Base-by-base conservation (phyloP, 1,140 invertebrate species). In the Maniola jurtina region DNA sequence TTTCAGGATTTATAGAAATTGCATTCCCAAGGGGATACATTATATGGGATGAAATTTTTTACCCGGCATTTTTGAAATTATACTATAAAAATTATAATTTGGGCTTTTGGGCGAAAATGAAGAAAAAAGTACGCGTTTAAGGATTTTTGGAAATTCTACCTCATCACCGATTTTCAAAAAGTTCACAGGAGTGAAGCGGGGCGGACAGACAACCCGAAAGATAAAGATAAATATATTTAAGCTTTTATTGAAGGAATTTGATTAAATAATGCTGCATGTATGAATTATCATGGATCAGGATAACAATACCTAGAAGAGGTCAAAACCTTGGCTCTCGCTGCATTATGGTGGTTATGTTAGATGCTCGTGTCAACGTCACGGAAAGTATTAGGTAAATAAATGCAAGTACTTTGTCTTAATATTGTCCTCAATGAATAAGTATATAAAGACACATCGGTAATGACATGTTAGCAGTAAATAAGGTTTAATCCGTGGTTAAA, bases 371-470 rank as follows among this genome's bases (percentile, higher is more conserved):
- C 48, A 64, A 65, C 56, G 45, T 65, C 57, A 65, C 48, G 48
- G 48, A 52, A 52, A 52, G 15, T 25, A 52, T 52, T 52, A 52
- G 48, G 14, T 52, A 25, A 16, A 15, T 52, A 16, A 52, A 11
- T 25, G 25, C 15, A 52, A 9, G 48, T 62, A 52, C 35, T 58
- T 38, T 58, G 55, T 58, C 58, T 57, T 58, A 45, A 57, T 57
- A 48, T 47, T 52, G 63, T 33, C 42, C 63, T 45, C 35, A 58
- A 50, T 50, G 55, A 35, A 57, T n/a, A n/a, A 58, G 55, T 64
- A 89, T 6, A 84, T 90, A 70, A 70, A 54, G 45, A 52, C 60
- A 36, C 54, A 15, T 60, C 40, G 13, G 42, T 25, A 35, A 11
- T 36, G 60, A 60, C 33, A 14, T 15, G 9, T 61, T 59, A 65